phyloP scores from a whole-genome alignment of 64 coral and sea anemone species.

The Porites lutea region DNA sequence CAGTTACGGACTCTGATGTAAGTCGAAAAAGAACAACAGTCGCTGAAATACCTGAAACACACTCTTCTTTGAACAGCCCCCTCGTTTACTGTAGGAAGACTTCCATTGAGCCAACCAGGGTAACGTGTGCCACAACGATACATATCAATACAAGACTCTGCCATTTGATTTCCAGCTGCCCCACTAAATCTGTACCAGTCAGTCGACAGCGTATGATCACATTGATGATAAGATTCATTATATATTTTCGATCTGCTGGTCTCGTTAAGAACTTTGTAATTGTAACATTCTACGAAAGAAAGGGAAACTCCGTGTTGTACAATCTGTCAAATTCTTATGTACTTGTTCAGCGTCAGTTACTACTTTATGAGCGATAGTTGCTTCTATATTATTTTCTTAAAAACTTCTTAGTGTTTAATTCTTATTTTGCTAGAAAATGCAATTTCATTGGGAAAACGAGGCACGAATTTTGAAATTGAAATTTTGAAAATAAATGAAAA shows the following conservation, averaged over 20 bases:
- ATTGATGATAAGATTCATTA: background rate
- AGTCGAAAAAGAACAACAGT: slow-evolving; percentile 27
- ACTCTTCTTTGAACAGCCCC: slow-evolving; percentile 26
- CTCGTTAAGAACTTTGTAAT: slow-evolving; percentile 10
- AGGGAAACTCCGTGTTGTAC: no score
- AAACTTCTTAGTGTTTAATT: no score
- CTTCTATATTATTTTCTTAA: no score
- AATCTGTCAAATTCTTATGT: no score
- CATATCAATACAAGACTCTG: background rate
- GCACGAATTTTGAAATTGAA: no score
- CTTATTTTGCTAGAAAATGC: no score
- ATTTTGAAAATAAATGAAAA: no score
- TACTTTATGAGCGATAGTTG: no score
- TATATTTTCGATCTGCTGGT: background rate
- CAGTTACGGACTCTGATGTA: slow-evolving; percentile 31
- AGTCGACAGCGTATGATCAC: background rate
- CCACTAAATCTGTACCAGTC: slow-evolving; percentile 66
- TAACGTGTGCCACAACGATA: slow-evolving; percentile 14
- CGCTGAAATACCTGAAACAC: no score
- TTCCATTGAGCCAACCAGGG: slow-evolving; percentile 64
- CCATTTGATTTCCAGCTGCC: slow-evolving; percentile 32
- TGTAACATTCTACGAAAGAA: slow-evolving; percentile 14
- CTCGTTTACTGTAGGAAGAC: slow-evolving; percentile 12
- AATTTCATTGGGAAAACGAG: no score
- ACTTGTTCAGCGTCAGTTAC: no score